phyloP scores from a whole-genome alignment of 37 sponge, comb jelly and placozoan species.

The Halichondria panicea region DNA sequence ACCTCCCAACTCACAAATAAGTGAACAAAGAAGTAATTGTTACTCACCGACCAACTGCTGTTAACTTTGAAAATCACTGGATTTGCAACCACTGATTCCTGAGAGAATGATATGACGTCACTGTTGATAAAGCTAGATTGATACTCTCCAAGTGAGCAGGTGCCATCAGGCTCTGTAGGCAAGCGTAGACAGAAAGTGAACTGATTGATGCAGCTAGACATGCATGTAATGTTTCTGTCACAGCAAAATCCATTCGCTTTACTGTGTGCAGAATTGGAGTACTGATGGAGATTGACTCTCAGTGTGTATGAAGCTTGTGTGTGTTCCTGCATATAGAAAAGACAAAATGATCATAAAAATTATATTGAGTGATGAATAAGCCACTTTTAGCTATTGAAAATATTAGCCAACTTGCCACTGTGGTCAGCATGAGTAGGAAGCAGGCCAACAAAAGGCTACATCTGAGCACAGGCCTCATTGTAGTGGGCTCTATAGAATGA shows the following conservation, averaged over 20 bases:
- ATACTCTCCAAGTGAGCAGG: neutral
- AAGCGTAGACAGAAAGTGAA: conserved; percentile 1
- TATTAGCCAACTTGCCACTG: no score
- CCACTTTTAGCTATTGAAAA: no score
- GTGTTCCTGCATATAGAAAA: neutral
- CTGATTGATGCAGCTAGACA: neutral
- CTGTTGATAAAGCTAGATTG: neutral
- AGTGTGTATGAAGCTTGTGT: neutral
- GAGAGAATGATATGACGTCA: neutral
- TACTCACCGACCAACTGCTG: conserved; percentile 5
- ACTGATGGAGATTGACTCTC: neutral
- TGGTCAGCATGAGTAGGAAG: no score
- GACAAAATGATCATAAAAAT: neutral
- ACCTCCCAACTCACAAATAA: no score
- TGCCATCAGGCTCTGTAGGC: neutral
- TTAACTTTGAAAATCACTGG: neutral
- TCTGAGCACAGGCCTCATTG: no score
- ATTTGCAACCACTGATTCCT: neutral
- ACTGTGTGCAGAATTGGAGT: neutral
- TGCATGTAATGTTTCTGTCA: neutral
- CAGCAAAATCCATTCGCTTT: conserved; percentile 8
- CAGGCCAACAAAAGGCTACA: no score
- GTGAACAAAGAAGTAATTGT: neutral
- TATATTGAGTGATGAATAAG: neutral
- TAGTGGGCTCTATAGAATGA: no score